Evolutionary conservation across 2,888 invertebrate species (phyloP), one percentile per base, ranked within the genome.

Genomic region (Coleophora deauratella): DNA sequence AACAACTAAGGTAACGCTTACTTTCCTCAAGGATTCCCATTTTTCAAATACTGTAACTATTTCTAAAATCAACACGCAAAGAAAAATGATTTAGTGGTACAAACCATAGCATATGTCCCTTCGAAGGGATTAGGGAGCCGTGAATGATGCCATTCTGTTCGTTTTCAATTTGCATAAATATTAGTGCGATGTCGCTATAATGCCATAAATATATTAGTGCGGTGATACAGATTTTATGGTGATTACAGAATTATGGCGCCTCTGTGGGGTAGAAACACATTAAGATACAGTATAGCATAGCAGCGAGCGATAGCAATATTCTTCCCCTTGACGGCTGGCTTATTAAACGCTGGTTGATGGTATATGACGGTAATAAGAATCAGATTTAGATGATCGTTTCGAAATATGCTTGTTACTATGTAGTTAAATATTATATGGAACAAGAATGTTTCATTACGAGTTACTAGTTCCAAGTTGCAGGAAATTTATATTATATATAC

Each of bases 161-260:
- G 70, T 80, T 81, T 86, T 84, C 86, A 81, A 85, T 85, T 86
- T 86, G 80, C 85, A 86, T 86, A 85, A 81, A 82, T 81, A 85
- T 84, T 82, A 84, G 81, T 78, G 73, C 68, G 67, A 69, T n/a
- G 31, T 4, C 10, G 72, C 73, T 61, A 59, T 76, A 76, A 79
- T 73, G 75, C 66, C 74, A 82, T 85, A 85, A 84, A 85, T 85
- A 84, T 80, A 84, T 85, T 85, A 84, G 79, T 77, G 72, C 56
- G 75, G 77, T 79, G 75, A 78, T 80, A 80, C 79, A 78, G 77
- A 84, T 84, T 85, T 84, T 82, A 85, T 85, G 84, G 81, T 78
- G 81, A 84, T 85, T 80, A 80, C 77, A 62, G 70, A 74, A 80
- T 82, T 77, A 77, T 75, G 66, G 61, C 63, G 62, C 62, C 54